Conservation (phyloP, 2,888 invertebrate species). For the Lycia hirtaria region DNA sequence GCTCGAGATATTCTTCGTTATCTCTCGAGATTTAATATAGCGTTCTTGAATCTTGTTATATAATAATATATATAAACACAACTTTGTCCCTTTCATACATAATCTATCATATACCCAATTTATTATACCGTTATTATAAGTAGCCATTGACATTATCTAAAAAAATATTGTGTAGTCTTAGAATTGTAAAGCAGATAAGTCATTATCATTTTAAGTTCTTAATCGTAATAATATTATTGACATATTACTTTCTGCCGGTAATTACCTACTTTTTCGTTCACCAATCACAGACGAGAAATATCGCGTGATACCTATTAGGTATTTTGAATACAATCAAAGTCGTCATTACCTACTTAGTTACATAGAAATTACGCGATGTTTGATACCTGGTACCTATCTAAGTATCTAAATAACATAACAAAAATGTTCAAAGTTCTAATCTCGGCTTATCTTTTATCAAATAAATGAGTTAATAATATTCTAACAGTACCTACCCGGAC, state of each 20-base stretch:
- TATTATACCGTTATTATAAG: too few relatives aligned
- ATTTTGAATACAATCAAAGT: slow-evolving; percentile 4
- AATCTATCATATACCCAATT: too few relatives aligned
- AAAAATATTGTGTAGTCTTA: too few relatives aligned
- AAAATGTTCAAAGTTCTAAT: slow-evolving; percentile 5
- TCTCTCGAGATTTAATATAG: too few relatives aligned
- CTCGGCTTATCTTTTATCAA: neutral
- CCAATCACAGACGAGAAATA: slow-evolving; percentile 14
- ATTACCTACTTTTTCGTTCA: neutral
- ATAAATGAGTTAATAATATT: neutral
- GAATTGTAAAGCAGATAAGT: neutral
- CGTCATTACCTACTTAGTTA: slow-evolving; percentile 8
- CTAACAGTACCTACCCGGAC: too few relatives aligned
- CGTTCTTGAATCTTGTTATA: too few relatives aligned
- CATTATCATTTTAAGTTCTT: neutral
- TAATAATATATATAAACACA: too few relatives aligned
- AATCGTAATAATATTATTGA: neutral
- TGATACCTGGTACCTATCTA: neutral
- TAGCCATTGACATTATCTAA: neutral
- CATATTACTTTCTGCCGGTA: neutral
- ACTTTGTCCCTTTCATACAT: too few relatives aligned
- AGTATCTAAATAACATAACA: slow-evolving; percentile 6
- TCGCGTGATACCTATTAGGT: slow-evolving; percentile 20
- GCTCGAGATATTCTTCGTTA: too few relatives aligned
- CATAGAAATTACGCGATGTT: slow-evolving; percentile 14